These are phyloP conservation scores for Sminthurinus aureus DNA, from an alignment of 2,888 invertebrate species.

Conservation along the genomic window DNA sequence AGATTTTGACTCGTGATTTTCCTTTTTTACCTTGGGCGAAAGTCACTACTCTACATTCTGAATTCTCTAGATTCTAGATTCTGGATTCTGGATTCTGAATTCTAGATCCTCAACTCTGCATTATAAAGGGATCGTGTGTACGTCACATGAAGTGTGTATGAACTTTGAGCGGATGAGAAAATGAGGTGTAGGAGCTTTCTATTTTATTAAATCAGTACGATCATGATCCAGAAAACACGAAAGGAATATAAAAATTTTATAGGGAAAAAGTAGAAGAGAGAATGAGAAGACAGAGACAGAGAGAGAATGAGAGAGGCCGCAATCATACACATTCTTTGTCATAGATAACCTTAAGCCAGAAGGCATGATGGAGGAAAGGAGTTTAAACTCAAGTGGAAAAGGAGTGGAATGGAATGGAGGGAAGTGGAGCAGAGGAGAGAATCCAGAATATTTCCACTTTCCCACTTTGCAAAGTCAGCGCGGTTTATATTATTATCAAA, in stretches of 20 bases:
- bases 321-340: not conserved
- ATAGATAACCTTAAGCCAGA: not conserved
- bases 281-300: not conserved
- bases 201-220: conserved; percentile 35
- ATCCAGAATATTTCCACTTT: not conserved
- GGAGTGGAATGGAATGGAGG: not conserved
- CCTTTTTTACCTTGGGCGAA: no score
- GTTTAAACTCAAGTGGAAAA: not conserved
- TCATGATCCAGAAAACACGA: conserved; percentile 32
- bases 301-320: not conserved
- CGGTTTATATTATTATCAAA: not conserved
- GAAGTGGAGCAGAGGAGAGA: not conserved
- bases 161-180: conserved; percentile 10
- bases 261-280: not conserved
- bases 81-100: no score
- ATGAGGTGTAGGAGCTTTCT: conserved; percentile 24
- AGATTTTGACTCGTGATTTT: no score
- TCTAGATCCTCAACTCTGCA: no score
- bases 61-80: no score
- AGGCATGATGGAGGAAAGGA: not conserved
- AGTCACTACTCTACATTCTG: no score
- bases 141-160: no score
- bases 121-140: no score
- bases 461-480: not conserved
- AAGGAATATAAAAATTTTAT: conserved; percentile 23